phyloP scores from a whole-genome alignment of 1,140 invertebrate species.

The Magallana gigas region DNA sequence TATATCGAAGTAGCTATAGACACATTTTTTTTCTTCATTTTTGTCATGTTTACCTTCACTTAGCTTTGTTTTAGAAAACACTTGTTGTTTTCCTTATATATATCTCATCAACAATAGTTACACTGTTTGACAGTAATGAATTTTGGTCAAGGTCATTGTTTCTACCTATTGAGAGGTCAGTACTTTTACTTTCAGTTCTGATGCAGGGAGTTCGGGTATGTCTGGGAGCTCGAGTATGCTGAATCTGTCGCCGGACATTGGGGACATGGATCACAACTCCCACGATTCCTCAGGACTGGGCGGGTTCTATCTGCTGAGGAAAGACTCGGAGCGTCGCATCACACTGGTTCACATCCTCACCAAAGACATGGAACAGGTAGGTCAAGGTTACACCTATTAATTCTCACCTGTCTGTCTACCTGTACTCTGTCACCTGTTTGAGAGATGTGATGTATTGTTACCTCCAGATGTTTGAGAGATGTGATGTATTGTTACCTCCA shows the following conservation, averaged over 20 bases:
- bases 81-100: too few relatives aligned
- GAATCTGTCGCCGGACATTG: conserved; percentile 72
- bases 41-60: too few relatives aligned
- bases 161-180: not conserved
- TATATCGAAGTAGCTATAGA: too few relatives aligned
- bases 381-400: too few relatives aligned
- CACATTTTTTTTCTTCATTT: too few relatives aligned
- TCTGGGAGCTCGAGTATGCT: conserved; percentile 68
- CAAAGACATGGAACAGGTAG: conserved; percentile 92
- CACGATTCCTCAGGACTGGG: conserved; percentile 66
- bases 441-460: not conserved
- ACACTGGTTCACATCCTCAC: conserved; percentile 94
- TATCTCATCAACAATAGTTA: too few relatives aligned
- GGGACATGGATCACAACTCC: conserved; percentile 61
- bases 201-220: conserved; percentile 52
- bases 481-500: too few relatives aligned
- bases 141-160: too few relatives aligned
- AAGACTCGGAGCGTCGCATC: conserved; percentile 95
- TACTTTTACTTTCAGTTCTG: conserved; percentile 52
- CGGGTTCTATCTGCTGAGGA: conserved; percentile 97
- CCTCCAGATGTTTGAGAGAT: conserved; percentile 45
- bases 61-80: too few relatives aligned
- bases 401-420: not conserved
- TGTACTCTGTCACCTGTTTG: conserved; percentile 46
- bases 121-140: too few relatives aligned